These are phyloP conservation scores for Oreochromis grahami DNA, from an alignment of 2,797 vertebrate genomes.

Conservation along the genomic window DNA sequence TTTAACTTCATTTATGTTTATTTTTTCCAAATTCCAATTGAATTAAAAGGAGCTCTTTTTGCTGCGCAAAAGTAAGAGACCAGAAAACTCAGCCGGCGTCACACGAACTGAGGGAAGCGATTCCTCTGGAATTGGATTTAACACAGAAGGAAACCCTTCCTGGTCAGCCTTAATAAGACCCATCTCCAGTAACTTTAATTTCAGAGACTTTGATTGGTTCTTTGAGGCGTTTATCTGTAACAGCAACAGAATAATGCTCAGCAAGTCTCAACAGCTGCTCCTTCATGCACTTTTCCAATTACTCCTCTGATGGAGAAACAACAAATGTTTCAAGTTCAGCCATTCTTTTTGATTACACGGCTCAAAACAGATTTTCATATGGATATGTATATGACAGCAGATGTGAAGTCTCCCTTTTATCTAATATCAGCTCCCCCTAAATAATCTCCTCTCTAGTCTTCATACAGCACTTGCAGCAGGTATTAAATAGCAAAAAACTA, in stretches of 20 bases:
- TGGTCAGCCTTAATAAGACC: neutral
- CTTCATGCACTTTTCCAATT: neutral
- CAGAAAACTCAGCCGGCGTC: neutral
- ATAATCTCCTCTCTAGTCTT: neutral
- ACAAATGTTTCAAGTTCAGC: neutral
- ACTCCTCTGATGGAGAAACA: neutral
- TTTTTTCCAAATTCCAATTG: neutral
- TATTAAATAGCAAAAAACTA: neutral
- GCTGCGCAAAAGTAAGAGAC: neutral
- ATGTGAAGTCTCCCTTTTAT: neutral
- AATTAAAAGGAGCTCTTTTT: neutral
- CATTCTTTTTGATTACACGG: neutral
- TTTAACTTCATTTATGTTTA: neutral
- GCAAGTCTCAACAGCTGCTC: neutral
- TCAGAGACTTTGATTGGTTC: neutral
- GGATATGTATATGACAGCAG: neutral
- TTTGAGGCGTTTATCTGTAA: neutral
- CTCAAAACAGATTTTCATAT: neutral
- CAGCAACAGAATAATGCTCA: neutral
- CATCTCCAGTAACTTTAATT: neutral
- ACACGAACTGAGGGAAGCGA: neutral
- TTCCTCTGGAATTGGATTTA: neutral
- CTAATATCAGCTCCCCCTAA: neutral
- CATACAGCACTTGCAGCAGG: neutral
- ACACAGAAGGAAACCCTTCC: neutral